Conservation (phyloP, 2,888 invertebrate species). For the Biston betularia region DNA sequence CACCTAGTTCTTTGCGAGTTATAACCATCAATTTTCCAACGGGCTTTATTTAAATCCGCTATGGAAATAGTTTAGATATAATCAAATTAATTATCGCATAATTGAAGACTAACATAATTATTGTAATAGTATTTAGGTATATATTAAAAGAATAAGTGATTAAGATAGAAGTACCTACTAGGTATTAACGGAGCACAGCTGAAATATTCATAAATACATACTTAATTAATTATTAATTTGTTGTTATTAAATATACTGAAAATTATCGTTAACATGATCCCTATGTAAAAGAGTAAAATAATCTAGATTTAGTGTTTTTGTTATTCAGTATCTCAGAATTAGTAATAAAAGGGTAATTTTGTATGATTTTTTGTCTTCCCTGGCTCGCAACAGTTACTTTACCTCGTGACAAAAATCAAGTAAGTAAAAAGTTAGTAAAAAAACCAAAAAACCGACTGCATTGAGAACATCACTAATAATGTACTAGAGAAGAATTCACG, state of each 20-base stretch:
- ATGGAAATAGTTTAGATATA: neutral
- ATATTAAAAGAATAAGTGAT: no score
- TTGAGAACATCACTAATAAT: no score
- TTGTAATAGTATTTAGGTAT: neutral
- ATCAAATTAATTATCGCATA: neutral
- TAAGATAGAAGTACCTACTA: no score
- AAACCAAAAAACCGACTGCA: no score
- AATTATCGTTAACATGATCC: neutral
- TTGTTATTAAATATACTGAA: neutral
- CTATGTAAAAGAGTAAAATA: slow-evolving; percentile 1
- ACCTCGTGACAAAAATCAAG: no score
- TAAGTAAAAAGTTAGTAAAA: no score
- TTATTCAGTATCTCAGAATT: slow-evolving; percentile 30
- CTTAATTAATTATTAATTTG: neutral
- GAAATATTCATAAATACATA: no score
- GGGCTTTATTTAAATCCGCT: neutral
- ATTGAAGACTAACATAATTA: neutral
- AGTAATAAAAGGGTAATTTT: slow-evolving; percentile 32
- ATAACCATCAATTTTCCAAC: no score
- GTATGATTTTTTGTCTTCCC: neutral
- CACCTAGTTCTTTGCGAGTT: no score
- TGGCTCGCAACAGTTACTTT: no score
- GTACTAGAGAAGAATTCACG: no score
- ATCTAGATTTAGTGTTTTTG: slow-evolving; percentile 28
- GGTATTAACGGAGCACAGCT: no score